Evolutionary conservation across 2,888 invertebrate species (phyloP), one percentile per base, ranked within the genome.

Genomic region (Cryptocheilus praepositus): DNA sequence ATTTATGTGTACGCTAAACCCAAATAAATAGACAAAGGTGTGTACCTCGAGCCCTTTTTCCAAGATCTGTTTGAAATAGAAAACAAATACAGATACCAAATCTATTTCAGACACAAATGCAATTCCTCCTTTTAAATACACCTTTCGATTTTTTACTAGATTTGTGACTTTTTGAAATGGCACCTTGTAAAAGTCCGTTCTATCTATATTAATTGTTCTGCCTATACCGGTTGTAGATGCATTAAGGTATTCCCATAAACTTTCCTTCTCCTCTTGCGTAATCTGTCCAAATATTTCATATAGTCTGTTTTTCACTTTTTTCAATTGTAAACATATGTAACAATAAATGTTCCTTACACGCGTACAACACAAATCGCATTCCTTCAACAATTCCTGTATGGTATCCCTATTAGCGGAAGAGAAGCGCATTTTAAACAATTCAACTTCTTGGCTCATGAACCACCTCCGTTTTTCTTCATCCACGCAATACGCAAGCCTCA

Each of bases 41-140:
- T 51, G 46, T 70, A 95, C 92, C 76, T 92, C 91, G 73, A 97
- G 90, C 61, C 92, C 92, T 80, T 93, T 92, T 63, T 92, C 93
- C 60, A 98, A 90, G 77, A 92, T 91, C 36, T 91, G 91, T 81
- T 95, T 92, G 86, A 95, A 97, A 74, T 93, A 92, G 3, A 94
- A 92, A 36, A 94, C 91, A 52, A 99, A 91, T 57, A 98, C 94
- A 7, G 95, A 94, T 55, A 95, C 92, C 79, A 99, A 92, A 80
- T 98, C 98, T 74, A 91, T 92, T 69, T 94, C 93, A 0, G 96
- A 94, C 55, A 99, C 94, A 88, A 95, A 99, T 0, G 98, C 98
- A 87, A 91, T 94, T 3, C 99, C 99, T 63, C 90, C 90, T 77
- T 92, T 91, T 0, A 99, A 83, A 83, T 93, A 97, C 3, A 97